A percentile compares a stretch with the other conserved stretches of the same genome.
phyloP scores from a whole-genome alignment of 2,113 vertebrate species.

The Rhodinocichla rosea region DNA sequence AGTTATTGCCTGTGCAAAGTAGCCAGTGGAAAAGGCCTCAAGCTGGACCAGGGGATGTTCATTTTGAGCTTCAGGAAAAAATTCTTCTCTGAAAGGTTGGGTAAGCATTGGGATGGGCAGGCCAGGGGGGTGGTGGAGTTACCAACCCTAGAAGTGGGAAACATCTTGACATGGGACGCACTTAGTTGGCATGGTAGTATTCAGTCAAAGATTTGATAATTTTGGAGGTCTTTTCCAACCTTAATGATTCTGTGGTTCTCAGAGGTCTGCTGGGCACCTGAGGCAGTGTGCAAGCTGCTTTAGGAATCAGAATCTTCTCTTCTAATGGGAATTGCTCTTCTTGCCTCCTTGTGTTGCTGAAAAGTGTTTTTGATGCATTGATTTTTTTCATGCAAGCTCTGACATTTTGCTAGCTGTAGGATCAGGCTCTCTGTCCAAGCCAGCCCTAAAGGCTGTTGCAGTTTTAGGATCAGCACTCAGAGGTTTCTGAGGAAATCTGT shows the following conservation, averaged over 20 bases:
- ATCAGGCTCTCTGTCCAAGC: not conserved
- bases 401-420: fast-evolving
- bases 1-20: not conserved
- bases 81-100: not conserved
- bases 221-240: not conserved
- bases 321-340: not conserved
- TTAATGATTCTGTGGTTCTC: not conserved
- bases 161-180: not conserved
- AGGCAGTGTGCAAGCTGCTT: not conserved
- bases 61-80: not conserved
- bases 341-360: not conserved
- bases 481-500: not conserved
- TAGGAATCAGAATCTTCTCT: not conserved
- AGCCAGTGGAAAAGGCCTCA: not conserved
- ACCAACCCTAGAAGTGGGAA: not conserved
- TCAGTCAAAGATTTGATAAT: not conserved
- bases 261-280: not conserved
- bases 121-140: not conserved
- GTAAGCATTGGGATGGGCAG: not conserved
- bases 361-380: not conserved
- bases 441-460: not conserved
- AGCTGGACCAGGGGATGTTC: not conserved
- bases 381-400: not conserved
- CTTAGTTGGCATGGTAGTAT: not conserved
- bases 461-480: not conserved